Evolutionary conservation across 2,113 vertebrate species (phyloP), one percentile per base, ranked within the genome.

Genomic region (Anoura caudifer): DNA sequence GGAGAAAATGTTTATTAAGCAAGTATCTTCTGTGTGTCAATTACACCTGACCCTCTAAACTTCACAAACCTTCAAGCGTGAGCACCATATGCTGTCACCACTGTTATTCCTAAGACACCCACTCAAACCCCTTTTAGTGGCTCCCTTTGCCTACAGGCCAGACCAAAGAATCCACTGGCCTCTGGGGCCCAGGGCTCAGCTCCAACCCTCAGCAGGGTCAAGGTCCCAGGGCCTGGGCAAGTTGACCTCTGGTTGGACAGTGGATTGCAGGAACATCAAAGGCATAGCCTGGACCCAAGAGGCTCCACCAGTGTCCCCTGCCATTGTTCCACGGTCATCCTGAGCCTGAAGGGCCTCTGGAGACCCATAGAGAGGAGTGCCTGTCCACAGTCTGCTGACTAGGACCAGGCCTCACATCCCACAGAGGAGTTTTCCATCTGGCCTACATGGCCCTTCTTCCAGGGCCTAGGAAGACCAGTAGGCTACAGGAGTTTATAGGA

Each of bases 81-180:
- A 75, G 20, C 26, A 26, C 41, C 4, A 4, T 1, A 0, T 20
- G 1, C 31, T 31, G 20, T 75, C 19, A 7, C 0, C 0, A 15
- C 38, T 16, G 10, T 31, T 19, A 77, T 45, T 70, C 31, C 54
- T 47, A 13, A 47, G 28, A 59, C 0, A 3, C 24, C 19, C 19
- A 38, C 5, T 56, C 73, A 16, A 47, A 38, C 36, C 28, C 41
- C 19, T 41, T 33, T 69, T 54, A 28, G 73, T 26, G n/a, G 16
- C 9, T 45, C 31, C 19, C 45, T 45, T 45, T 80, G n/a, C 36
- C 24, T 73, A 47, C 8, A 16, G 43, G 22, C 54, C 79, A 56
- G 28, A 43, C 20, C 36, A 36, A 19, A 43, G 43, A 41, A 5
- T 5, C 45, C 22, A 6, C 45, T 19, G n/a, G 56, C 45, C 2